Evolutionary conservation across 2,113 vertebrate species (phyloP).

Genomic region (Ursus arctos): DNA sequence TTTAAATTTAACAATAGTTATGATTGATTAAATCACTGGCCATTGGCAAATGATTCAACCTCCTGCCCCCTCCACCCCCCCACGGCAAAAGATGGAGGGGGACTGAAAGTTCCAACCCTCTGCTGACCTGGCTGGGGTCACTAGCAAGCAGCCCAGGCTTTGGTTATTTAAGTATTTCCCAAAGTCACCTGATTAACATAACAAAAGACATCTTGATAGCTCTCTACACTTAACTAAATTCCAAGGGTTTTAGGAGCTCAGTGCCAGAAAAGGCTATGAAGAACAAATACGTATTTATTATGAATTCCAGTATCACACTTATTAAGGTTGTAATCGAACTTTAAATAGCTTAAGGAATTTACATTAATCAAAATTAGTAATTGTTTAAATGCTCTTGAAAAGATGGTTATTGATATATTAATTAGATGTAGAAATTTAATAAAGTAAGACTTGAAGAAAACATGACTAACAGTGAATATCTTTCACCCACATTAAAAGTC

Average conservation of each 20-base stretch:
- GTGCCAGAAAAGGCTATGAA: background rate
- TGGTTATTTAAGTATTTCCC: background rate
- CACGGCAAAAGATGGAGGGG: background rate
- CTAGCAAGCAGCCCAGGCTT: background rate
- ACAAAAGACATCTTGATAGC: background rate
- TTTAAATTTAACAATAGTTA: background rate
- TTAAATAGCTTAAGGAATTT: background rate
- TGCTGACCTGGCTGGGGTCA: background rate
- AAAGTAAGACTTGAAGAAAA: background rate
- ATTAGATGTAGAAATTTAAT: background rate
- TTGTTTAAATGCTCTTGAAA: background rate
- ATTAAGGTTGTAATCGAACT: background rate
- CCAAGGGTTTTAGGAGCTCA: background rate
- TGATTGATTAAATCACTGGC: background rate
- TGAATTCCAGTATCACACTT: background rate
- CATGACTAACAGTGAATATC: background rate
- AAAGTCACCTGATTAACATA: background rate
- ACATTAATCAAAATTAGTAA: background rate
- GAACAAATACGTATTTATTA: background rate
- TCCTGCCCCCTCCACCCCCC: background rate
- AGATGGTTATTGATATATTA: background rate
- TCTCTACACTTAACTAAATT: background rate
- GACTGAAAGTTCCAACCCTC: background rate
- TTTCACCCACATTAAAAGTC: background rate
- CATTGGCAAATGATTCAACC: background rate